Evolutionary conservation across 2,888 invertebrate species (phyloP).

Genomic region (Rosalia funebris): DNA sequence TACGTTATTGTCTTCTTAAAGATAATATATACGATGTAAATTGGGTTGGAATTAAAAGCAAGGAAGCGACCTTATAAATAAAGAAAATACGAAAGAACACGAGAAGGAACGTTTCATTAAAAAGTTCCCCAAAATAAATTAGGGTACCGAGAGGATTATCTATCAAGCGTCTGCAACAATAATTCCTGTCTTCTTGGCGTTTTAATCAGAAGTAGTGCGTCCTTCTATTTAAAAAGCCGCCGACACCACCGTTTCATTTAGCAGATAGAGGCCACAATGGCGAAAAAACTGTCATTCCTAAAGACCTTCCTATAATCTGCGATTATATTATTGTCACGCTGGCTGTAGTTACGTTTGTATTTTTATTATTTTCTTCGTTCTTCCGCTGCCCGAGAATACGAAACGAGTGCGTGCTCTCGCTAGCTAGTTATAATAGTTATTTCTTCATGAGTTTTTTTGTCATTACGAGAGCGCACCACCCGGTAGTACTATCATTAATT

Average conservation of each 20-base stretch:
- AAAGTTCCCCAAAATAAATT: conserved; percentile 10
- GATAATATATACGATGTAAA: too few relatives aligned
- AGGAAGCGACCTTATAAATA: background rate
- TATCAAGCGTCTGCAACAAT: conserved; percentile 14
- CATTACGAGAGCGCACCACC: too few relatives aligned
- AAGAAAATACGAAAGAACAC: background rate
- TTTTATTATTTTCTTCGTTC: too few relatives aligned
- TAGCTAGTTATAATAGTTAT: too few relatives aligned
- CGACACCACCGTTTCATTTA: conserved; percentile 9
- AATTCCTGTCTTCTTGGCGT: conserved; percentile 8
- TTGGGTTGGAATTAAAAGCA: background rate
- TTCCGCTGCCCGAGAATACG: too few relatives aligned
- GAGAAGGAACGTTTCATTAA: background rate
- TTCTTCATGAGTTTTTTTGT: too few relatives aligned
- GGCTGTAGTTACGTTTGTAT: too few relatives aligned
- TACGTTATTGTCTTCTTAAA: too few relatives aligned
- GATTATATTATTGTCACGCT: conserved; percentile 13
- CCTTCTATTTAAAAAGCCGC: conserved; percentile 7
- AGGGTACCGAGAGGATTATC: conserved; percentile 3
- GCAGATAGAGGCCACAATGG: background rate
- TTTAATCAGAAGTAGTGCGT: conserved; percentile 22
- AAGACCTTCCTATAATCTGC: conserved; percentile 23
- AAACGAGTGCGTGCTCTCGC: too few relatives aligned
- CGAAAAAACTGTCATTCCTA: background rate
- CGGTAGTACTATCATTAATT: too few relatives aligned